Conservation (phyloP, 1,140 invertebrate genomes). For the Laupala kohalensis region DNA sequence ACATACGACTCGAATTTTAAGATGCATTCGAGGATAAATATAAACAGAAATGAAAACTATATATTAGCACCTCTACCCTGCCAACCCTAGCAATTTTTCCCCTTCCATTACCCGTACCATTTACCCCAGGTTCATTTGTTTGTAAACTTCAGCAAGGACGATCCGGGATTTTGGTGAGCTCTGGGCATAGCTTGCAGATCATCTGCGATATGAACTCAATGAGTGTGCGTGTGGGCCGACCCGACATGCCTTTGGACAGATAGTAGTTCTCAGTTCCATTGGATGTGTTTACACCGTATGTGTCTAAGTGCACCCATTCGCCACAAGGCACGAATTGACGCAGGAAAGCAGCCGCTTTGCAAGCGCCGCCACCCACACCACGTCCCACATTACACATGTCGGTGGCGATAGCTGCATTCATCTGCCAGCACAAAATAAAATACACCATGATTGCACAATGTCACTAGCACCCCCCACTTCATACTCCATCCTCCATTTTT, state of each 20-base stretch:
- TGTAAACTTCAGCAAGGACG: no score
- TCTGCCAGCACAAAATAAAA: background rate
- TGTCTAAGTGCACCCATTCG: conserved; percentile 44
- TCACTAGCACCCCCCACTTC: no score
- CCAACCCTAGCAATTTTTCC: no score
- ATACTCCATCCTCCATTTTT: no score
- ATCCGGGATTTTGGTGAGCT: background rate
- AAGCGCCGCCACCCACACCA: conserved; percentile 29
- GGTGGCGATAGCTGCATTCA: conserved; percentile 28
- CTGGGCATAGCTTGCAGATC: conserved; percentile 9
- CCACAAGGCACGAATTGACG: conserved; percentile 38
- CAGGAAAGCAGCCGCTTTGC: conserved; percentile 41
- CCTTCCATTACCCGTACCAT: no score
- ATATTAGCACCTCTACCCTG: no score
- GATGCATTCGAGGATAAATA: no score
- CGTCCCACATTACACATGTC: conserved; percentile 36
- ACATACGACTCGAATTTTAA: no score
- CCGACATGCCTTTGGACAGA: conserved; percentile 18
- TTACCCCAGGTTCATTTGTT: no score
- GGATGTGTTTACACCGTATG: conserved; percentile 37
- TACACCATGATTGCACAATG: no score
- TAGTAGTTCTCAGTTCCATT: conserved; percentile 14
- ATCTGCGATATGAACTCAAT: conserved; percentile 21
- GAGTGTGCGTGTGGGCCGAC: conserved; percentile 18
- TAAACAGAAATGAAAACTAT: no score